These are phyloP conservation scores for Drosophila macrothrix DNA, from an alignment of 2,888 invertebrate species.

Conservation along the genomic window DNA sequence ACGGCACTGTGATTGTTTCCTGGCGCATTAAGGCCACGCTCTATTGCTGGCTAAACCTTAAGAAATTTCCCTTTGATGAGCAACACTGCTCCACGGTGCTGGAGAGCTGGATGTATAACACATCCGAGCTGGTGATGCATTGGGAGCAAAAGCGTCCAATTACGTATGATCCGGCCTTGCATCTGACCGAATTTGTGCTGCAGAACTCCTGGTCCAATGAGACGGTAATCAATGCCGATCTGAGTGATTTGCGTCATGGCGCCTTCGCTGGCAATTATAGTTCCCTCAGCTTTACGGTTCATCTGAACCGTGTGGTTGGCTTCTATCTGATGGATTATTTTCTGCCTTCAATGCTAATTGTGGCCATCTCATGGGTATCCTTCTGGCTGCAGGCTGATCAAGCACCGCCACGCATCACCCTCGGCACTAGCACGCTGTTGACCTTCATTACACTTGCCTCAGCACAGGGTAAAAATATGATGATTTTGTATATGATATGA, in stretches of 20 bases:
- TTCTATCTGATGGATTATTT: conserved; percentile 96
- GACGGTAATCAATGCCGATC: conserved; percentile 89
- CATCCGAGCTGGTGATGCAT: conserved; percentile 89
- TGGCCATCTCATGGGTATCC: conserved; percentile 94
- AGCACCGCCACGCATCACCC: conserved; percentile 92
- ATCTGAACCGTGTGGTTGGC: conserved; percentile 92
- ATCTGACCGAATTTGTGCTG: conserved; percentile 92
- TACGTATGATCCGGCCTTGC: conserved; percentile 90
- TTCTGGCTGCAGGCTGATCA: conserved; percentile 96
- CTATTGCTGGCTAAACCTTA: conserved; percentile 93
- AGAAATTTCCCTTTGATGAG: conserved; percentile 95
- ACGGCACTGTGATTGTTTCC: conserved; percentile 92
- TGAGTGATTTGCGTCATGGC: conserved; percentile 89
- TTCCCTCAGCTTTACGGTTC: conserved; percentile 91
- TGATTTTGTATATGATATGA: neutral
- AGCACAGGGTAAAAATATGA: conserved; percentile 87
- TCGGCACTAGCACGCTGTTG: conserved; percentile 94
- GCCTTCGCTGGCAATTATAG: conserved; percentile 94
- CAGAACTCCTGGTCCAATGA: conserved; percentile 90
- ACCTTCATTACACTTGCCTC: conserved; percentile 95
- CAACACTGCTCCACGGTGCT: conserved; percentile 92
- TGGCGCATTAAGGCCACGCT: conserved; percentile 92
- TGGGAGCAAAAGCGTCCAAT: conserved; percentile 92
- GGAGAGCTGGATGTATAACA: conserved; percentile 94
- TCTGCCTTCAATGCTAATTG: conserved; percentile 93